phyloP scores from a whole-genome alignment of 53 echinoderm and acorn worm genomes.

The Hippasteria phrygiana region DNA sequence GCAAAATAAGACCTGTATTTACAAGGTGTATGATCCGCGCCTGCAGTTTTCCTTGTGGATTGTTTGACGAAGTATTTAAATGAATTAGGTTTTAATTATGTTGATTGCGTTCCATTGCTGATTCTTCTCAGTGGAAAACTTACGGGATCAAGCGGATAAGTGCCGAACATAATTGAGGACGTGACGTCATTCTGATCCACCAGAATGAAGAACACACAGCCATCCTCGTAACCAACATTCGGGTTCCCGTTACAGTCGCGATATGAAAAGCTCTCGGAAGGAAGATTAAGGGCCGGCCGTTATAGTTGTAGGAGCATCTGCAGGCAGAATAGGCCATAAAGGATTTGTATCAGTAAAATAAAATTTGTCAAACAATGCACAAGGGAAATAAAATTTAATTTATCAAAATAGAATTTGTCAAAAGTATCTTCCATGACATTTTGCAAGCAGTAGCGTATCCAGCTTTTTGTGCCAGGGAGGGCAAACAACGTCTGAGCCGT shows the following conservation, averaged over 20 bases:
- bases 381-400: too few relatives aligned
- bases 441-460: too few relatives aligned
- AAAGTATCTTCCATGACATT: too few relatives aligned
- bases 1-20: background rate
- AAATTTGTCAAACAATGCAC: too few relatives aligned
- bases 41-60: too few relatives aligned
- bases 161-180: slow-evolving; percentile 62
- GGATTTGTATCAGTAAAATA: too few relatives aligned
- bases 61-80: too few relatives aligned
- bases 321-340: background rate
- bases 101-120: too few relatives aligned
- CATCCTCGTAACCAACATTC: slow-evolving; percentile 54
- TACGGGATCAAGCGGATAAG: slow-evolving; percentile 33
- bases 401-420: too few relatives aligned
- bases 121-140: background rate
- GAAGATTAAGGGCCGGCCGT: slow-evolving; percentile 35
- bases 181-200: slow-evolving; percentile 21
- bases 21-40: background rate
- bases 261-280: slow-evolving; percentile 34
- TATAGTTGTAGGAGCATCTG: slow-evolving; percentile 63
- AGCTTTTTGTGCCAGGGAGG: too few relatives aligned
- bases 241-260: slow-evolving; percentile 13
- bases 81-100: too few relatives aligned
- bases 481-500: too few relatives aligned
- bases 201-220: slow-evolving; percentile 35